A percentile compares a stretch with the other conserved stretches of the same genome.
These are phyloP conservation scores for Embidobia sp. DNA, from an alignment of 2,888 invertebrate genomes.

Conservation along the genomic window DNA sequence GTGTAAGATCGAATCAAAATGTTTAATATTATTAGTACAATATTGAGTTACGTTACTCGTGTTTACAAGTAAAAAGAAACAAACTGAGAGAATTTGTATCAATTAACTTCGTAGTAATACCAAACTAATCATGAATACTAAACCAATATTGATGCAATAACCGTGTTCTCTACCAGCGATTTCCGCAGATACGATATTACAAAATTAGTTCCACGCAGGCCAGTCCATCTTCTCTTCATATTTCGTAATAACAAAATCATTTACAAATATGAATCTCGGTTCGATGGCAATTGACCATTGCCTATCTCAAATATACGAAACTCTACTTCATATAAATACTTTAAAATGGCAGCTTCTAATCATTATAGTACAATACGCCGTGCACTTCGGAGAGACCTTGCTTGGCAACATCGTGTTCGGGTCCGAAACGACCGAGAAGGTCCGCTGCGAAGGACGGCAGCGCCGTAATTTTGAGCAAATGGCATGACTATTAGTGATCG, in stretches of 20 bases:
- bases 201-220: too few species aligned
- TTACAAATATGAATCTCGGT: conserved; percentile 7
- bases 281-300: background rate
- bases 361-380: conserved; percentile 25
- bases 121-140: too few species aligned
- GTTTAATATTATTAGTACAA: too few species aligned
- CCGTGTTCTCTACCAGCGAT: too few species aligned
- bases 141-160: too few species aligned
- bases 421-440: conserved; percentile 20
- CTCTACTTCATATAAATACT: conserved; percentile 17
- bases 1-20: too few species aligned
- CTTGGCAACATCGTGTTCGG: conserved; percentile 23
- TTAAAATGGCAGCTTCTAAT: conserved; percentile 37
- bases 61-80: too few species aligned
- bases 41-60: too few species aligned
- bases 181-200: too few species aligned
- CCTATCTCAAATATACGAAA: background rate
- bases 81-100: too few species aligned
- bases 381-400: background rate
- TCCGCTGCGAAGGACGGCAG: conserved; percentile 11
- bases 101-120: too few species aligned
- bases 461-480: conserved; percentile 59
- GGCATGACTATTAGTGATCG: conserved; percentile 52
- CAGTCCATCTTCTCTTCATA: too few species aligned
- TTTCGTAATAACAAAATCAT: background rate